Evolutionary conservation across 2,113 vertebrate genomes (phyloP), one percentile per base, ranked within the genome.

Genomic region (Acanthochromis polyacanthus): DNA sequence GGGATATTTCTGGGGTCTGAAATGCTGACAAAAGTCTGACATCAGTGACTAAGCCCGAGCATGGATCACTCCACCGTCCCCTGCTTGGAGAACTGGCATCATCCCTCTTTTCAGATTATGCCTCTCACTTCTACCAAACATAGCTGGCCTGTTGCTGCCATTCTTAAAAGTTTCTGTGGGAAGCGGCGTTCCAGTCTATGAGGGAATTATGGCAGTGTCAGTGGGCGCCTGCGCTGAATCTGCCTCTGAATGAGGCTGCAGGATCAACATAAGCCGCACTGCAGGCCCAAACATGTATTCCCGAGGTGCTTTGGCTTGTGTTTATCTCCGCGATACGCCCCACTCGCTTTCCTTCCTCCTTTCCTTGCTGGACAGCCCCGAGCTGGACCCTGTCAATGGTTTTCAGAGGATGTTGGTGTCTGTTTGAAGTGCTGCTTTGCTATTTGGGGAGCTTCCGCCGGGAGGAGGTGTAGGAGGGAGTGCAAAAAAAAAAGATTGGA

Each of bases 261-360:
- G 75, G 83, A 88, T 89, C 76, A 91, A 84, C 84, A 69, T 83
- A 88, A 92, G 88, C 88, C 57, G 76, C 74, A 77, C 76, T 78
- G 81, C 72, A 78, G 81, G 78, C 73, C 65, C 70, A 85, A 87
- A 82, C 83, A 81, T 79, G 77, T 60, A 75, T 55, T 85, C 83
- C 74, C 80, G 30, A 15, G 14, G 67, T 72, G 72, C 46, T 78
- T 65, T 66, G 63, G 70, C 83, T 86, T 64, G 68, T 71, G 58
- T 83, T 91, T 84, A 86, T 84, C 76, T 77, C 71, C 50, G 36
- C 16, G 17, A 78, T 79, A 71, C 5, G 1, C 55, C 5, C 65
- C 74, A 28, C 45, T 62, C 78, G 55, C 69, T 75, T 56, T 60
- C 23, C 20, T 71, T 50, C 71, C 56, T 57, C 40, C 46, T 8